A percentile compares a stretch with the other conserved stretches of the same genome.
Evolutionary conservation across 2,888 invertebrate genomes (phyloP).

Genomic region (Conus canariensis): DNA sequence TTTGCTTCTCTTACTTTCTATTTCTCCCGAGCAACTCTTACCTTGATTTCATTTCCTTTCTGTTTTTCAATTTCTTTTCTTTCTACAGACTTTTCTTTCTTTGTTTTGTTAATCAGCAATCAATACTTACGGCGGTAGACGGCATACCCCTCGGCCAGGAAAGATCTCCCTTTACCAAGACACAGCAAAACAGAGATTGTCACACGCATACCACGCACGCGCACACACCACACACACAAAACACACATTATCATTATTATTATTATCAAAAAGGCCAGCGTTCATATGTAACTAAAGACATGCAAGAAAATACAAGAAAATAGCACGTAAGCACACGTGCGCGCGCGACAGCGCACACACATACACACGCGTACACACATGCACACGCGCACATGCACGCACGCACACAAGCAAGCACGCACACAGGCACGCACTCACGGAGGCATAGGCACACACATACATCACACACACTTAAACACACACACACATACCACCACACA

Average conservation of each 20-base stretch:
- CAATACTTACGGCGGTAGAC: neutral
- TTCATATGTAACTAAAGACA: no score
- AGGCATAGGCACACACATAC: no score
- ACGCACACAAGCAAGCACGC: no score
- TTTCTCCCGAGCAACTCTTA: neutral
- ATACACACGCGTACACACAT: no score
- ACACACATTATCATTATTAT: no score
- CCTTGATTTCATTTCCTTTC: neutral
- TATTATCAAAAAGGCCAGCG: no score
- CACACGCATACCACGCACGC: neutral
- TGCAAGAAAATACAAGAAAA: no score
- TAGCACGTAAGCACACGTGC: neutral
- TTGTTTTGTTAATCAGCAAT: neutral
- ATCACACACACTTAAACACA: no score
- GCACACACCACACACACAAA: no score
- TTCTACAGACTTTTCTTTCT: neutral
- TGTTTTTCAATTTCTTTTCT: neutral
- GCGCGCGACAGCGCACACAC: neutral
- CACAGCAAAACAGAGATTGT: neutral
- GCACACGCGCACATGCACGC: neutral
- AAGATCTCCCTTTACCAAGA: neutral
- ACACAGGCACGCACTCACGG: no score
- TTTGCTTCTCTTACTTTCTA: neutral
- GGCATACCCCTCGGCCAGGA: neutral
- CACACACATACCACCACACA: no score